Base-by-base conservation (phyloP, 2,113 vertebrate species). In the Peromyscus leucopus region DNA sequence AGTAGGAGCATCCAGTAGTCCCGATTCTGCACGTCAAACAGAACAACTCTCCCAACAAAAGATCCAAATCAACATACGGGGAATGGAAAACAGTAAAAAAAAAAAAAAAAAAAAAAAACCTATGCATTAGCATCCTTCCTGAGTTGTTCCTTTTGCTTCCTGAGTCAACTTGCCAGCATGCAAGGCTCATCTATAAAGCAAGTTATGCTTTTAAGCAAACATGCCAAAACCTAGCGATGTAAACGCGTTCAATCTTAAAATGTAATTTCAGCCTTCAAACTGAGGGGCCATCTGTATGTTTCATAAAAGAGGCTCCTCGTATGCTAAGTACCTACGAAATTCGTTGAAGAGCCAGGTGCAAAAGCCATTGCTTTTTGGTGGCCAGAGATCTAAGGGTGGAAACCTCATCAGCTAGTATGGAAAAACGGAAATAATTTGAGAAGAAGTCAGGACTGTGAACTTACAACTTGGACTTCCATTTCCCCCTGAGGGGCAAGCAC, bases 151-250 rank as follows among this genome's bases (percentile, higher is more conserved):
- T 96, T 85, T 95, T 79, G 55, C 85, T 89, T 86, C 89, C 89
- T 79, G 36, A 96, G 82, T 95, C 76, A 75, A 84, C 36, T 90
- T 95, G 46, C 86, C 82, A 96, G 63, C 12, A 65, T 24, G 28
- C 42, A 94, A 86, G 67, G 88, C 16, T 76, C 85, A 28, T 39
- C 61, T 75, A 42, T 78, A 87, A 95, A 95, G 95, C 22, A 2
- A 96, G 69, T 46, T 93, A 78, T 21, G 11, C 72, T 95, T 94
- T 91, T 59, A 96, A 74, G 61, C 48, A 96, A 95, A 96, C 74
- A 91, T 74, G 65, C 85, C 59, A 61, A 96, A 90, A 74, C 31
- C 80, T 88, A 89, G 80, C n/a, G 36, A 92, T 76, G 11, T 74
- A 89, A 89, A 91, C 78, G n/a, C 7, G 13, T 57, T 67, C 63